Base-by-base conservation (phyloP, 2,888 invertebrate species). In the Galerucella nymphaeae region DNA sequence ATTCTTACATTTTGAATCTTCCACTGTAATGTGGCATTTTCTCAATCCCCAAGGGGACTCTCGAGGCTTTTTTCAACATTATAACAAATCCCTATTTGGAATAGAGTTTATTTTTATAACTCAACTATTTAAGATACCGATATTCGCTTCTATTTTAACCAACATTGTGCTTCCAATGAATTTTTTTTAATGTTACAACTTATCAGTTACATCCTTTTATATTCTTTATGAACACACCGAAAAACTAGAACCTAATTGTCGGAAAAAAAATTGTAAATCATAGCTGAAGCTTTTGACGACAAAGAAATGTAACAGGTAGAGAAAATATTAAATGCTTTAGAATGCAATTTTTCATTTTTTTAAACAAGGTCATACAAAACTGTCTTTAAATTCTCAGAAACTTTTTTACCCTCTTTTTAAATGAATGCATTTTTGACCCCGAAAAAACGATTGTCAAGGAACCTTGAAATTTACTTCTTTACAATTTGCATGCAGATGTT, bases 371-470 rank as follows among this genome's bases (percentile, higher is more conserved):
- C 64, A 20, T n/a, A 30, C 2, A 9, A n/a, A 14, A 50, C 45
- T 9, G 50, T 57, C 57, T 4, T 57, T n/a, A 16, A 41, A 16
- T 67, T 58, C 66, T 30, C 10, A 41, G 66, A 67, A 67, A 23
- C 38, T 42, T 57, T 67, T 67, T 48, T 67, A 59, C 16, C 23
- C 16, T 59, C 14, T 62, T 45, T 13, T 57, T 41, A 57, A 20
- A 50, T 59, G 30, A 2, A 67, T 41, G n/a, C 42, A 58, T 59
- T 67, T 67, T 62, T 62, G 58, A 58, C 66, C 66, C 14, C 58
- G 58, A 67, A 67, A 62, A 67, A 67, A 59, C 66, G 45, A 58
- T 67, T 67, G 66, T 67, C 41, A 16, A 53, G 10, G 3, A 53
- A 18, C 18, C 53, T 30, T 50, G 50, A 50, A 42, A 64, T 50